A percentile compares a stretch with the other conserved stretches of the same genome.
phyloP scores from a whole-genome alignment of 2,797 vertebrate genomes.

The Naso thynnoides region DNA sequence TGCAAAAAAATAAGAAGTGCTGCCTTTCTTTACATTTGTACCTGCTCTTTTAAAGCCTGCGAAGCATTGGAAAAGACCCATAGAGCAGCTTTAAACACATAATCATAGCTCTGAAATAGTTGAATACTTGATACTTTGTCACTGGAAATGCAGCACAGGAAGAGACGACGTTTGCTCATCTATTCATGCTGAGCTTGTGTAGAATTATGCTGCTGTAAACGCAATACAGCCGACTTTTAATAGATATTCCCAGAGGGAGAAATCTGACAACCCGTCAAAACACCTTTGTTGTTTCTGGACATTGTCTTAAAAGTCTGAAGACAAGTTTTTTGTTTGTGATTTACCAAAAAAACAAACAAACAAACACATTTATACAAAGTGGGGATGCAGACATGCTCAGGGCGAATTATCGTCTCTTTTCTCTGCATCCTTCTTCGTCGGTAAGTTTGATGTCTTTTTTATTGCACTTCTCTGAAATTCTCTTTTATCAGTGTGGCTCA shows the following conservation, averaged over 20 bases:
- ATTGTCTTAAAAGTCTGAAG: constrained; percentile 55
- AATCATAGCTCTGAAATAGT: not conserved
- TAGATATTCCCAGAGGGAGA: constrained; percentile 68
- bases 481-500: constrained; percentile 27
- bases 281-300: constrained; percentile 60
- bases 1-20: not conserved
- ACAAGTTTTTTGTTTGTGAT: constrained; percentile 33
- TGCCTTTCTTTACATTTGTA: not conserved
- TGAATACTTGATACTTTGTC: not conserved
- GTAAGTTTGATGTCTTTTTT: constrained; percentile 51
- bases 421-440: constrained; percentile 38
- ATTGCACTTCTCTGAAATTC: constrained; percentile 29
- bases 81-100: not conserved
- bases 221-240: constrained; percentile 61
- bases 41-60: not conserved
- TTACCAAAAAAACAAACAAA: no score
- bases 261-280: constrained; percentile 75
- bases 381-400: not conserved
- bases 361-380: constrained; percentile 49
- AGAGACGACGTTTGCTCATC: not conserved
- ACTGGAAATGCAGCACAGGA: not conserved
- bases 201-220: constrained; percentile 42
- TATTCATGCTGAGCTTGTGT: constrained; percentile 36
- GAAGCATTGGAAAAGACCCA: not conserved
- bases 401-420: constrained; percentile 38